Evolutionary conservation across 2,113 vertebrate species (phyloP).

Genomic region (Microcebus griseorufus): DNA sequence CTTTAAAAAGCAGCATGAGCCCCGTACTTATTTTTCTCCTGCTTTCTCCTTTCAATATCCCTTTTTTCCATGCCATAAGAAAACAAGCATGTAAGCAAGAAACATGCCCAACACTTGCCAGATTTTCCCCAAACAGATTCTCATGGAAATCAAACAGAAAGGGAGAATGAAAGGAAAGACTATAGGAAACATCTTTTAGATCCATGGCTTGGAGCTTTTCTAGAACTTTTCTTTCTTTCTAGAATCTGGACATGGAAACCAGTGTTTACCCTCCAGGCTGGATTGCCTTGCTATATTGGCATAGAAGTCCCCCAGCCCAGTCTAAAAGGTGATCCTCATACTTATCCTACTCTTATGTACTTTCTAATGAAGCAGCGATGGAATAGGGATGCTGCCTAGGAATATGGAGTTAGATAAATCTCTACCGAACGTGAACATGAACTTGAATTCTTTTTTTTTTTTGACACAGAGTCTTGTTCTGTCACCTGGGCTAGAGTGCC

Average conservation of each 20-base stretch:
- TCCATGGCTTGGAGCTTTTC: too few species aligned
- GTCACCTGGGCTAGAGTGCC: too few species aligned
- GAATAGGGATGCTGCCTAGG: background rate
- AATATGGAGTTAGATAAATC: background rate
- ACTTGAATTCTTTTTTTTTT: background rate
- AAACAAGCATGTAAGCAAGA: background rate
- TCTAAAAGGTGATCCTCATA: background rate
- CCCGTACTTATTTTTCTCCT: background rate
- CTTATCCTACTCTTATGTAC: background rate
- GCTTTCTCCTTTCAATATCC: background rate
- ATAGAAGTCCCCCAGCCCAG: background rate
- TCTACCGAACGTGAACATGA: background rate
- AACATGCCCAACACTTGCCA: background rate
- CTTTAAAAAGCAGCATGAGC: background rate
- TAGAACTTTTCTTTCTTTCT: background rate
- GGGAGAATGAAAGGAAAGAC: background rate
- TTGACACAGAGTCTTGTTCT: too few species aligned
- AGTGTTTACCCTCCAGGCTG: background rate
- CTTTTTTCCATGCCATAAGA: background rate
- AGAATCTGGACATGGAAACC: background rate
- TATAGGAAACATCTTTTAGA: background rate
- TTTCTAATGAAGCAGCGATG: background rate
- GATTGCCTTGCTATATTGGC: background rate
- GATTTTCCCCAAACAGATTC: background rate
- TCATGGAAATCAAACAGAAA: background rate